Evolutionary conservation across 2,888 invertebrate genomes (phyloP).

Genomic region (Busseola fusca): DNA sequence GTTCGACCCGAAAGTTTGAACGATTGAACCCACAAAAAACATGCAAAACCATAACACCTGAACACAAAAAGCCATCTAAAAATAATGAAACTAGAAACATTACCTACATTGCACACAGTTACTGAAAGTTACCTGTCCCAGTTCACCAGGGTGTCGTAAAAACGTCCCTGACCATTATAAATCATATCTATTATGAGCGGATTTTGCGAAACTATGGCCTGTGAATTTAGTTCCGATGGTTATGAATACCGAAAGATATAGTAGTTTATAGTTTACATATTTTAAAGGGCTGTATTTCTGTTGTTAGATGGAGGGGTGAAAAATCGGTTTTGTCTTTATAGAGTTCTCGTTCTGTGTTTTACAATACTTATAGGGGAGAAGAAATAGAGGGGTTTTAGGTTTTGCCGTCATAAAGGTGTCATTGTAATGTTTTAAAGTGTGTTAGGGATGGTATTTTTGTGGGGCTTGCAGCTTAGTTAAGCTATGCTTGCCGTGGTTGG

Average conservation of each 20-base stretch:
- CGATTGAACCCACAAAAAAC: background rate
- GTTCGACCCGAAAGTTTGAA: background rate
- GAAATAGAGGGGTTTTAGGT: background rate
- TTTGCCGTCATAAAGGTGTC: background rate
- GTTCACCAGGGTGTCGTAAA: slow-evolving; percentile 57
- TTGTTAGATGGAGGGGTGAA: background rate
- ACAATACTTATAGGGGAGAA: background rate
- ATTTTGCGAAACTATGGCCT: slow-evolving; percentile 53
- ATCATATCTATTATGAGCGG: slow-evolving; percentile 61
- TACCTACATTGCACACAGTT: slow-evolving; percentile 15
- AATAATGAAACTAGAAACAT: slow-evolving; percentile 21
- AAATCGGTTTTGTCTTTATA: background rate
- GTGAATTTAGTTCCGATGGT: slow-evolving; percentile 58
- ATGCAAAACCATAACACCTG: background rate
- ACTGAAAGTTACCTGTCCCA: slow-evolving; percentile 56
- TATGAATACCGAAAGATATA: slow-evolving; percentile 55
- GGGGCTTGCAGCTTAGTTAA: too few species aligned
- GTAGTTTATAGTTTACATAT: slow-evolving; percentile 35
- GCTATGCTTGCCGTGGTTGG: too few species aligned
- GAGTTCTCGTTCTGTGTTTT: background rate
- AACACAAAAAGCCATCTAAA: slow-evolving; percentile 22
- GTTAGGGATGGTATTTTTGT: background rate
- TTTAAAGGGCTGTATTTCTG: background rate
- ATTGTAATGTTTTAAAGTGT: background rate
- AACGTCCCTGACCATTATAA: slow-evolving; percentile 54